Evolutionary conservation across 2,888 invertebrate genomes (phyloP).

Genomic region (Theretra japonica): DNA sequence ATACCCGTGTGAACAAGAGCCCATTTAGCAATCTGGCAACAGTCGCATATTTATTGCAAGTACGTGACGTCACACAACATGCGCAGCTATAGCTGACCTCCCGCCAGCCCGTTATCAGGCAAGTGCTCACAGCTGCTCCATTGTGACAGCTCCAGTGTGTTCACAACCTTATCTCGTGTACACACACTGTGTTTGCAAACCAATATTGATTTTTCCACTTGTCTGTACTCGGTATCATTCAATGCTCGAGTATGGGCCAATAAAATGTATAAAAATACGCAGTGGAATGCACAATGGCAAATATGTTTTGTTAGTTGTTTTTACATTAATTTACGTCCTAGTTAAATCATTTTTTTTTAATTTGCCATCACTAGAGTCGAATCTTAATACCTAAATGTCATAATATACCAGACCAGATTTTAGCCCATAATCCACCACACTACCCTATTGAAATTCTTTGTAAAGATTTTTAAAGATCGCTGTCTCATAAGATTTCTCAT

Average conservation of each 20-base stretch:
- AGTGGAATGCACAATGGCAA: no score
- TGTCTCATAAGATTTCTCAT: no score
- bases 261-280: constrained; percentile 13
- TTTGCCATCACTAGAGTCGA: no score
- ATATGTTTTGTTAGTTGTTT: no score
- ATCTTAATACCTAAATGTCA: no score
- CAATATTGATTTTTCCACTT: constrained; percentile 48
- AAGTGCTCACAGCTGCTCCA: neutral
- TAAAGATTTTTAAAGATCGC: no score
- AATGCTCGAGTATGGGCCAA: constrained; percentile 8
- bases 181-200: constrained; percentile 37
- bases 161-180: constrained; percentile 46
- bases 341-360: no score
- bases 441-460: no score
- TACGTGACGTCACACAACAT: constrained; percentile 26
- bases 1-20: neutral
- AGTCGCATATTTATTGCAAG: neutral
- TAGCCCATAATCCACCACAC: no score
- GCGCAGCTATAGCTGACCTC: constrained; percentile 3
- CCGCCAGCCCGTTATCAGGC: constrained; percentile 12
- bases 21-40: neutral
- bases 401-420: no score
- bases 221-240: constrained; percentile 27
- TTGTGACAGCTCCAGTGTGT: constrained; percentile 5
- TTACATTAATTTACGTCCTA: no score